Evolutionary conservation across 2,113 vertebrate species (phyloP).

Genomic region (Crypturellus undulatus): DNA sequence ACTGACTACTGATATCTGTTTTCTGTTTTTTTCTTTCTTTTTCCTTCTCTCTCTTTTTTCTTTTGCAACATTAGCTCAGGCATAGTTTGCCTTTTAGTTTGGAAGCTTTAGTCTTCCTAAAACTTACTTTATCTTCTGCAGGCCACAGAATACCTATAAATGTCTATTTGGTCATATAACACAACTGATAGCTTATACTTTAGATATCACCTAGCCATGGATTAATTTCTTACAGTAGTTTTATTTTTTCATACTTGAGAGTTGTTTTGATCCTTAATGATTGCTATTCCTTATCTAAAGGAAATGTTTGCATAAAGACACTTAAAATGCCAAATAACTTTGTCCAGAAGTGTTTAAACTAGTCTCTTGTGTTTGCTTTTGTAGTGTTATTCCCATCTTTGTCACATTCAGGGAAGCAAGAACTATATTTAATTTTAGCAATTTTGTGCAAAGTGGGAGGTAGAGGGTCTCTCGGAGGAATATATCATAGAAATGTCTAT

Average conservation of each 20-base stretch:
- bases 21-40: not conserved
- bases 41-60: not conserved
- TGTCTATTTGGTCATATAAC: not conserved
- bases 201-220: not conserved
- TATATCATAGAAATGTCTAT: not conserved
- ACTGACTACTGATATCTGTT: constrained; percentile 40
- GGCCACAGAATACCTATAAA: not conserved
- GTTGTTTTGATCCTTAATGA: not conserved
- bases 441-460: not conserved
- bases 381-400: not conserved
- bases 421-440: not conserved
- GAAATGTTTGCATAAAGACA: not conserved
- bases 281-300: not conserved
- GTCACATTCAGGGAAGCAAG: not conserved
- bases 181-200: not conserved
- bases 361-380: not conserved
- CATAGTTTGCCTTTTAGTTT: not conserved
- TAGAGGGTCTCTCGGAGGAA: not conserved
- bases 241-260: not conserved
- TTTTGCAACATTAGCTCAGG: constrained; percentile 35
- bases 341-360: not conserved
- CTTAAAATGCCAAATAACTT: not conserved
- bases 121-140: not conserved
- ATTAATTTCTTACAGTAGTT: not conserved
- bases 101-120: not conserved